phyloP scores from a whole-genome alignment of 2,113 vertebrate genomes.

The Struthidea cinerea region DNA sequence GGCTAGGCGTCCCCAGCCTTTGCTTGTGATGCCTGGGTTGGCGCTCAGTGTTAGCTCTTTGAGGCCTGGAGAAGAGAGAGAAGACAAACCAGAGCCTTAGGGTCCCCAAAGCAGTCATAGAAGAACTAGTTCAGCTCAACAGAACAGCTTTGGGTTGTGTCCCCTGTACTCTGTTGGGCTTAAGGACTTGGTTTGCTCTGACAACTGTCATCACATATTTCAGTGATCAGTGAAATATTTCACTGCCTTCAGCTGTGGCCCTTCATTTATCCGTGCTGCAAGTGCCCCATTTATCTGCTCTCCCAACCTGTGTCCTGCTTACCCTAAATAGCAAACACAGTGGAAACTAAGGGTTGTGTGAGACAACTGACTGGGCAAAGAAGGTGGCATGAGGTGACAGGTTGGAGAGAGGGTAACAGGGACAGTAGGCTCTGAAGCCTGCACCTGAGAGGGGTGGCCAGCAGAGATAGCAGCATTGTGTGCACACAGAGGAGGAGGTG shows the following conservation, averaged over 20 bases:
- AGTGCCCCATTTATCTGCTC: not conserved
- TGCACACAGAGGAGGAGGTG: not conserved
- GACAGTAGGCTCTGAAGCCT: not conserved
- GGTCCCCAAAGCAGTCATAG: not conserved
- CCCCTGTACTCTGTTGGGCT: not conserved
- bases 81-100: constrained; percentile 12
- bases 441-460: not conserved
- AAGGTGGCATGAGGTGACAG: not conserved
- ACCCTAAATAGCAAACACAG: not conserved
- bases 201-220: not conserved
- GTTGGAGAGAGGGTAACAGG: not conserved
- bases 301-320: not conserved
- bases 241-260: not conserved
- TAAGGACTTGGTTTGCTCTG: not conserved
- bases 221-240: not conserved
- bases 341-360: not conserved
- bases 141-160: not conserved
- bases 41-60: constrained; percentile 93
- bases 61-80: constrained; percentile 76
- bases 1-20: constrained; percentile 89
- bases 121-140: not conserved
- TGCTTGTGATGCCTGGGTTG: constrained; percentile 89
- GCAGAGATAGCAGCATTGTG: not conserved
- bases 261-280: not conserved
- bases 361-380: not conserved